Evolutionary conservation across 2,113 vertebrate species (phyloP).

Genomic region (Alexandromys fortis): DNA sequence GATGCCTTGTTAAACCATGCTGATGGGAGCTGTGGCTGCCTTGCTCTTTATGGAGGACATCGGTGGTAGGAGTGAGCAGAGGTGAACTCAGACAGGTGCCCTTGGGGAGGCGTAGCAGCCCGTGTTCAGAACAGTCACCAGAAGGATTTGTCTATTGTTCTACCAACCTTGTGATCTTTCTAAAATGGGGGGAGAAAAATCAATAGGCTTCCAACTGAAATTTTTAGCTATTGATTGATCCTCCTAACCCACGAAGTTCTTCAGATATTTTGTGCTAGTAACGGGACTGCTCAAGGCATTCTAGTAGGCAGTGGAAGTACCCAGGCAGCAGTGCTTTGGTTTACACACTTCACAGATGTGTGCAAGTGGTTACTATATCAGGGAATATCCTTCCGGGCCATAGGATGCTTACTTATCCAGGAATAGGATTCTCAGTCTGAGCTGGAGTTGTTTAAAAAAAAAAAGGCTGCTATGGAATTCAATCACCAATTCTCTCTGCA

Average conservation of each 20-base stretch:
- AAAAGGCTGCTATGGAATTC: neutral
- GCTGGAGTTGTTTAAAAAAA: no score
- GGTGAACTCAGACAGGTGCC: neutral
- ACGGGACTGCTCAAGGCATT: neutral
- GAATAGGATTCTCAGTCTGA: neutral
- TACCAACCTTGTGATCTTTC: conserved; percentile 28
- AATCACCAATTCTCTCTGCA: no score
- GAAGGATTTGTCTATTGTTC: neutral
- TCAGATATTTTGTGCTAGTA: neutral
- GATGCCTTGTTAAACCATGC: neutral
- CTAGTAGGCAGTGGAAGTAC: neutral
- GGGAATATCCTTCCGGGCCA: neutral
- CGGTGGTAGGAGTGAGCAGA: neutral
- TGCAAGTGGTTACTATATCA: neutral
- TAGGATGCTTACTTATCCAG: neutral
- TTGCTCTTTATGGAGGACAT: neutral
- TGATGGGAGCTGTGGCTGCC: neutral
- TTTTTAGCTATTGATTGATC: neutral
- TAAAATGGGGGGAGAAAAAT: conserved; percentile 35
- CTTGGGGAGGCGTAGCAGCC: neutral
- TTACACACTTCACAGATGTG: neutral
- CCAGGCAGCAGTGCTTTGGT: neutral
- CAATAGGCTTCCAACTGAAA: conserved; percentile 23
- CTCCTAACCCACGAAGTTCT: neutral
- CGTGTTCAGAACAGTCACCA: neutral